Percentiles rank a stretch among this genome's conserved stretches.
These are phyloP conservation scores for Colossoma macropomum DNA, from an alignment of 2,113 vertebrate species.

Conservation along the genomic window DNA sequence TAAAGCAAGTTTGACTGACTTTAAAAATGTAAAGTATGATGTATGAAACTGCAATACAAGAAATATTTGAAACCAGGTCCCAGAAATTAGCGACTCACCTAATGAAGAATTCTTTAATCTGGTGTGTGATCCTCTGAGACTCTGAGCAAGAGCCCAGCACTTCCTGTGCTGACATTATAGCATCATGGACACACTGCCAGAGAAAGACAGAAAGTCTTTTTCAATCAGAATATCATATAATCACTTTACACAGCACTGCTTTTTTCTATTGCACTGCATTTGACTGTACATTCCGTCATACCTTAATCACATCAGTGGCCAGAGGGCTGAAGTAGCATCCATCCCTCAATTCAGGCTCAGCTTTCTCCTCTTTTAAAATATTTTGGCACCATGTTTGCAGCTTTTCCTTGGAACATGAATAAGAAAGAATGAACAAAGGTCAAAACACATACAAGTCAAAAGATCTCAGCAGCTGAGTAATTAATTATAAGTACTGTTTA, in stretches of 20 bases:
- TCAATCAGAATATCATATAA: neutral
- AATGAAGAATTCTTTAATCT: constrained; percentile 71
- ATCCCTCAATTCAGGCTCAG: constrained; percentile 73
- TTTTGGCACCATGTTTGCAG: constrained; percentile 64
- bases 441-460: neutral
- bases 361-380: constrained; percentile 74
- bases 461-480: neutral
- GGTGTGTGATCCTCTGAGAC: constrained; percentile 64
- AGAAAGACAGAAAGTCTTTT: neutral
- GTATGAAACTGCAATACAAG: too few species aligned
- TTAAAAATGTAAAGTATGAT: too few species aligned
- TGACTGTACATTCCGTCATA: constrained; percentile 58
- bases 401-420: constrained; percentile 48
- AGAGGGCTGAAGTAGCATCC: constrained; percentile 80
- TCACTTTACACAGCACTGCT: neutral
- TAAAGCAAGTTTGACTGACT: neutral
- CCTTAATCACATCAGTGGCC: constrained; percentile 88
- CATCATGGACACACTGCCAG: constrained; percentile 74
- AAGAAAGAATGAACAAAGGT: neutral
- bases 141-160: constrained; percentile 54
- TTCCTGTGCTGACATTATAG: constrained; percentile 66
- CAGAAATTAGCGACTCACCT: constrained; percentile 70
- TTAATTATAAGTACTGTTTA: neutral
- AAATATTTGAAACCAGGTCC: too few species aligned
- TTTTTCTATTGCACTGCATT: neutral